Conservation (phyloP, 2,113 vertebrate genomes). For the Campylomormyrus numenius region DNA sequence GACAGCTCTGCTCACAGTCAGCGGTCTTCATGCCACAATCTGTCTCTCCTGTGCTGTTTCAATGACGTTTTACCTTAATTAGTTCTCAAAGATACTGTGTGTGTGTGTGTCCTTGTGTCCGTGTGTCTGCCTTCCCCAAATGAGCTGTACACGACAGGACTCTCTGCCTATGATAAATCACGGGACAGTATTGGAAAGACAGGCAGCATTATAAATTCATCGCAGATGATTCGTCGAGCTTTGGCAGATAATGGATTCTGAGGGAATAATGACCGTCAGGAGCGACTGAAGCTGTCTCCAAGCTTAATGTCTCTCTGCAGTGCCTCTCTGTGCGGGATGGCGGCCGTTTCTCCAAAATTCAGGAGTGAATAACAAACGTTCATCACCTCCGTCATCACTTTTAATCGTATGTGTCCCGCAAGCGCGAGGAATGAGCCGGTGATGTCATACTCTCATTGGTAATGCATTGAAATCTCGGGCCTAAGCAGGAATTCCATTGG, state of each 20-base stretch:
- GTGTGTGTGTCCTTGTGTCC: background rate
- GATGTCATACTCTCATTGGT: background rate
- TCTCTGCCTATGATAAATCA: conserved; percentile 38
- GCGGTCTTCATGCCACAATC: conserved; percentile 48
- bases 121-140: conserved; percentile 16
- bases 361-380: conserved; percentile 30
- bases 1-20: conserved; percentile 39
- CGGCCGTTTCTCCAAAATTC: conserved; percentile 13
- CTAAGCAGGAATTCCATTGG: background rate
- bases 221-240: conserved; percentile 39
- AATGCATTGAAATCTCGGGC: background rate
- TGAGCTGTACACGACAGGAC: conserved; percentile 19
- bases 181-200: conserved; percentile 31
- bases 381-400: conserved; percentile 13
- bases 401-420: background rate
- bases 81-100: conserved; percentile 38
- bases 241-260: conserved; percentile 39
- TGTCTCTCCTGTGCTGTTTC: conserved; percentile 52
- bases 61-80: conserved; percentile 57
- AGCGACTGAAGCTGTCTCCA: conserved; percentile 17
- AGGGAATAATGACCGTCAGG: conserved; percentile 34
- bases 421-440: background rate
- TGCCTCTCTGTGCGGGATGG: conserved; percentile 8
- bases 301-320: conserved; percentile 18
- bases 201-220: conserved; percentile 43